Conservation (phyloP, 1,140 invertebrate species). For the Cyrtorhinus lividipennis region DNA sequence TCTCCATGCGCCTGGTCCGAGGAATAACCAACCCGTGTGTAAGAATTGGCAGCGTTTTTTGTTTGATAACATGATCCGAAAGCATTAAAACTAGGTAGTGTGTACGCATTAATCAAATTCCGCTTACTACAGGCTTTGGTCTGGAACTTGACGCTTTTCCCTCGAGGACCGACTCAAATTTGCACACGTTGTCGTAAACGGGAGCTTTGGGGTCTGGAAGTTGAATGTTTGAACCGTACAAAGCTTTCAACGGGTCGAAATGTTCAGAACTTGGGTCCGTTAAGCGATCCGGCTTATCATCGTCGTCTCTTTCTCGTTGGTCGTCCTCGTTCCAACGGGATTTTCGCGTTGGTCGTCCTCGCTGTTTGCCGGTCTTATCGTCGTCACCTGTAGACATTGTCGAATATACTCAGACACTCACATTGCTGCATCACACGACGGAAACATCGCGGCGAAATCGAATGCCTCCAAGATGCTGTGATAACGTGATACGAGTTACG, state of each 20-base stretch:
- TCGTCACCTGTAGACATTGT: neutral
- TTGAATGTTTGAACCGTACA: constrained; percentile 39
- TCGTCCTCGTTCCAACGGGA: constrained; percentile 25
- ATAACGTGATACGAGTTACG: too few relatives aligned
- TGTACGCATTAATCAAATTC: too few relatives aligned
- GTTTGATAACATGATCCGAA: too few relatives aligned
- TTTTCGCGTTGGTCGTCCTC: neutral
- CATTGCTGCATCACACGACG: neutral
- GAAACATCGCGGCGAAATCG: too few relatives aligned
- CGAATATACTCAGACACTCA: neutral
- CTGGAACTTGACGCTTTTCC: constrained; percentile 7
- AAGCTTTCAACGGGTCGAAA: constrained; percentile 49
- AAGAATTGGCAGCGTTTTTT: too few relatives aligned
- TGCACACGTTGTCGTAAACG: constrained; percentile 43
- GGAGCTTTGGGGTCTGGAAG: constrained; percentile 39
- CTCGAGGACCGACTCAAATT: constrained; percentile 33
- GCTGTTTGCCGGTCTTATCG: neutral
- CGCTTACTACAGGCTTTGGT: too few relatives aligned
- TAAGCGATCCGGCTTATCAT: constrained; percentile 48
- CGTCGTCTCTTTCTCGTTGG: constrained; percentile 24
- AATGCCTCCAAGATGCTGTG: too few relatives aligned
- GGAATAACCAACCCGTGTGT: too few relatives aligned
- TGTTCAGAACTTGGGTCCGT: constrained; percentile 42
- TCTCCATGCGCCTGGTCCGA: too few relatives aligned
- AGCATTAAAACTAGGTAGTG: too few relatives aligned